Conservation (phyloP, 2,888 invertebrate genomes). For the Zaprionus bogoriensis region DNA sequence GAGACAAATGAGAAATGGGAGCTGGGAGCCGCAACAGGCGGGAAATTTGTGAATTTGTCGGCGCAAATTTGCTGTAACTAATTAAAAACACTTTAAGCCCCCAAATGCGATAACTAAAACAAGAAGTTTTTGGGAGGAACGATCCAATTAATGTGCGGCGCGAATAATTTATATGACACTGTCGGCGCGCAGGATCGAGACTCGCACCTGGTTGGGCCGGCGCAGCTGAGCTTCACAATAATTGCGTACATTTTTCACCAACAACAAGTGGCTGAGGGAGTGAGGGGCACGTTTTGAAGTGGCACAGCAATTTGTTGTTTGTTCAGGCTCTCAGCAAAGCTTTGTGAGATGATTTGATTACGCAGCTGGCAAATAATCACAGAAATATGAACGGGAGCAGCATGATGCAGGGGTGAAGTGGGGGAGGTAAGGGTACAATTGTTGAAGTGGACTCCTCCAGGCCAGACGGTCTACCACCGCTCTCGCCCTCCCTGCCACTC, state of each 20-base stretch:
- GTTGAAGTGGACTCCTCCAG: not conserved
- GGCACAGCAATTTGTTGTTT: conserved; percentile 42
- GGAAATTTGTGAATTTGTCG: conserved; percentile 40
- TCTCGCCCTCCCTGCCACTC: not conserved
- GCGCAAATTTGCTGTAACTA: conserved; percentile 64
- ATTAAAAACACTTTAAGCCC: conserved; percentile 72
- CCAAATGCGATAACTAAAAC: conserved; percentile 38
- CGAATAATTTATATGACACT: conserved; percentile 42
- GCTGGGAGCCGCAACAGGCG: not conserved
- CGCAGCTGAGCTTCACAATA: conserved; percentile 43
- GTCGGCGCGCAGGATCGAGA: not conserved
- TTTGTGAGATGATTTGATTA: conserved; percentile 62
- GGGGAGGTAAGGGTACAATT: not conserved
- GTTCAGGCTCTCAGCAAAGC: conserved; percentile 11
- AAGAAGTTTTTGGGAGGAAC: conserved; percentile 13
- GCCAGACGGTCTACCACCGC: not conserved
- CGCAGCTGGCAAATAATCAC: conserved; percentile 31
- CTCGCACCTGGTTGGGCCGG: conserved; percentile 35
- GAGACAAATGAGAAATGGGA: conserved; percentile 5
- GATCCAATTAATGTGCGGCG: conserved; percentile 68
- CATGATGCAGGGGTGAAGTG: too few relatives aligned
- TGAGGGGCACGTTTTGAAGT: conserved; percentile 13
- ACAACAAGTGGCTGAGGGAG: conserved; percentile 39
- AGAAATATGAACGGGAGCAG: not conserved
- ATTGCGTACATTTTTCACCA: conserved; percentile 63